Conservation (phyloP, 2,888 invertebrate species). For the Trichogramma dendrolimi region DNA sequence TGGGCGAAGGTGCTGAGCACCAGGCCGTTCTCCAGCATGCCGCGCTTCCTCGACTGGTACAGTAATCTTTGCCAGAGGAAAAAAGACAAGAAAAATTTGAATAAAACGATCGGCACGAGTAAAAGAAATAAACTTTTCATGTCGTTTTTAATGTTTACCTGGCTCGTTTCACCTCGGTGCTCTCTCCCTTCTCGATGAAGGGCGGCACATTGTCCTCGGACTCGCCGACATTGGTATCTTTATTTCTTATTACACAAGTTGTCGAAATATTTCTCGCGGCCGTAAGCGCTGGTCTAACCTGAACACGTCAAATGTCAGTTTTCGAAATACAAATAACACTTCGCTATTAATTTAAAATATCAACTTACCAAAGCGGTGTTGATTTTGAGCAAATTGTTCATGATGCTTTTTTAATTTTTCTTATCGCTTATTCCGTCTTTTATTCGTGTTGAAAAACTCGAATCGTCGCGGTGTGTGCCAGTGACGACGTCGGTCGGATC, state of each 20-base stretch:
- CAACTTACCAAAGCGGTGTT: constrained; percentile 11
- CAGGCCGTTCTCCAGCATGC: constrained; percentile 92
- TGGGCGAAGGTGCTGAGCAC: constrained; percentile 86
- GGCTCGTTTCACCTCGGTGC: constrained; percentile 39
- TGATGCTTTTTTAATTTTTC: background rate
- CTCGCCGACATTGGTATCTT: constrained; percentile 33
- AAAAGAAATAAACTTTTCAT: background rate
- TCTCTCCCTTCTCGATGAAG: constrained; percentile 40
- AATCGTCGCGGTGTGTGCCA: constrained; percentile 5
- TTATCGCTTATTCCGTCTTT: background rate
- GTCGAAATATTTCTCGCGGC: constrained; percentile 28
- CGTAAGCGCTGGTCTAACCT: constrained; percentile 14
- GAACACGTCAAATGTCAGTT: background rate
- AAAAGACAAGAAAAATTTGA: background rate
- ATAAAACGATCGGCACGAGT: no score
- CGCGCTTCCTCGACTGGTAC: constrained; percentile 93
- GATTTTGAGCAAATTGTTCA: constrained; percentile 8
- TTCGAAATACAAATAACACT: background rate
- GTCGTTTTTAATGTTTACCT: constrained; percentile 31
- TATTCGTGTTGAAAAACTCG: background rate
- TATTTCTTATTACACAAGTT: constrained; percentile 28
- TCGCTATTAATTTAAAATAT: background rate
- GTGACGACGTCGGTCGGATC: no score
- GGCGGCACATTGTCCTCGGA: constrained; percentile 41
- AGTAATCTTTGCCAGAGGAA: constrained; percentile 59